Conservation (phyloP, 23 tunicate genomes). For the Botrylloides violaceus region DNA sequence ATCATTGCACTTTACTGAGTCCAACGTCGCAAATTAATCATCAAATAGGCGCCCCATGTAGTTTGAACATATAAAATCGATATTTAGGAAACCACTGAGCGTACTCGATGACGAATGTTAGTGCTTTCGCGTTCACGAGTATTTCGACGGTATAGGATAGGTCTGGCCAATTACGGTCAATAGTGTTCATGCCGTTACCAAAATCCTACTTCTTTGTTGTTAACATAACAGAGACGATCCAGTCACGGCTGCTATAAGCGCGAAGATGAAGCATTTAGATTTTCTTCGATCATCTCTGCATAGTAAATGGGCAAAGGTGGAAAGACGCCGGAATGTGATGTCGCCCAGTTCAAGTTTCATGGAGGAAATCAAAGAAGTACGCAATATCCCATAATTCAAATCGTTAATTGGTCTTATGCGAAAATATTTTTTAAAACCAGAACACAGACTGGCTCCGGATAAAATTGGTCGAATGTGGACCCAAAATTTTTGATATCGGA, state of each 20-base stretch:
- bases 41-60: too few relatives aligned
- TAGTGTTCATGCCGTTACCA: too few relatives aligned
- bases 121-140: too few relatives aligned
- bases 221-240: constrained; percentile 18
- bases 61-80: too few relatives aligned
- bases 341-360: constrained; percentile 21
- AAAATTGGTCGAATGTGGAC: constrained; percentile 54
- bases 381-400: not conserved
- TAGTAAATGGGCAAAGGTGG: constrained; percentile 47
- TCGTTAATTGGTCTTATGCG: not conserved
- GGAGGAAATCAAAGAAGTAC: constrained; percentile 26
- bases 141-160: too few relatives aligned
- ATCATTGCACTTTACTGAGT: too few relatives aligned
- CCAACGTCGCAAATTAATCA: too few relatives aligned
- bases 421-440: constrained; percentile 19
- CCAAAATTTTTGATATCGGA: constrained; percentile 58
- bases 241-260: constrained; percentile 17
- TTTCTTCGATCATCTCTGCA: constrained; percentile 36
- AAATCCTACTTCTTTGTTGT: too few relatives aligned
- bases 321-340: constrained; percentile 16
- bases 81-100: too few relatives aligned
- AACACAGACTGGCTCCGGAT: constrained; percentile 66
- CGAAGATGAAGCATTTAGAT: constrained; percentile 47
- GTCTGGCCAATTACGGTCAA: too few relatives aligned
- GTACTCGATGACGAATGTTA: too few relatives aligned